These are phyloP conservation scores for Lacerta agilis DNA, from an alignment of 2,797 vertebrate genomes.

Conservation along the genomic window DNA sequence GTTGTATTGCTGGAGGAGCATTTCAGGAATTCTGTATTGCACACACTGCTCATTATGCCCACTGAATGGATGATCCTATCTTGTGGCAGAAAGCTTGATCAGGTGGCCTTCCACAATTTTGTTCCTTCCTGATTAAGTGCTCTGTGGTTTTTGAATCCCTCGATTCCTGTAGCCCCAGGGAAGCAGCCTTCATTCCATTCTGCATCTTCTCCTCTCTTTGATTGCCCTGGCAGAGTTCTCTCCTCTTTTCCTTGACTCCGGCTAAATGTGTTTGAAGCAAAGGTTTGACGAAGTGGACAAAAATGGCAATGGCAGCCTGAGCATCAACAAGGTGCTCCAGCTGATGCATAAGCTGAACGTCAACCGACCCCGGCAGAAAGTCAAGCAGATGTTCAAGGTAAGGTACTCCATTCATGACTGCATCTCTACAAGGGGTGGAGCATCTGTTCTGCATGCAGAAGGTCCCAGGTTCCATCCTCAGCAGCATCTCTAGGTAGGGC, in stretches of 20 bases:
- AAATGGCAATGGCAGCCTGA: slow-evolving; percentile 93
- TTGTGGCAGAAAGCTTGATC: neutral
- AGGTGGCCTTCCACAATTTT: too few species aligned
- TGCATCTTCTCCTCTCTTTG: neutral
- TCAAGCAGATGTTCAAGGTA: slow-evolving; percentile 99
- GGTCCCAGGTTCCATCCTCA: too few species aligned
- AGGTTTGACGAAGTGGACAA: too few species aligned
- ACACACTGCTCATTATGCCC: too few species aligned
- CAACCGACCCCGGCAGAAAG: slow-evolving; percentile 94
- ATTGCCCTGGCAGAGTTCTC: neutral
- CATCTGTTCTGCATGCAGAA: too few species aligned
- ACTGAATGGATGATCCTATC: too few species aligned
- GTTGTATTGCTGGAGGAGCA: too few species aligned
- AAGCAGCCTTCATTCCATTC: neutral
- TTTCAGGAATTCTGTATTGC: too few species aligned
- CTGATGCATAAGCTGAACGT: slow-evolving; percentile 98
- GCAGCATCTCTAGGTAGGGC: too few species aligned
- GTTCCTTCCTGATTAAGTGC: neutral
- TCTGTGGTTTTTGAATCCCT: neutral
- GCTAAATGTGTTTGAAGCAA: slow-evolving; percentile 94
- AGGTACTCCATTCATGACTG: slow-evolving; percentile 39
- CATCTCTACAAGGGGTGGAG: neutral
- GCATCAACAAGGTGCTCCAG: slow-evolving; percentile 94
- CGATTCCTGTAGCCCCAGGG: too few species aligned
- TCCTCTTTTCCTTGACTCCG: slow-evolving; percentile 74